These are phyloP conservation scores for Phaonia tiefii DNA, from an alignment of 2,888 invertebrate species.

Conservation along the genomic window DNA sequence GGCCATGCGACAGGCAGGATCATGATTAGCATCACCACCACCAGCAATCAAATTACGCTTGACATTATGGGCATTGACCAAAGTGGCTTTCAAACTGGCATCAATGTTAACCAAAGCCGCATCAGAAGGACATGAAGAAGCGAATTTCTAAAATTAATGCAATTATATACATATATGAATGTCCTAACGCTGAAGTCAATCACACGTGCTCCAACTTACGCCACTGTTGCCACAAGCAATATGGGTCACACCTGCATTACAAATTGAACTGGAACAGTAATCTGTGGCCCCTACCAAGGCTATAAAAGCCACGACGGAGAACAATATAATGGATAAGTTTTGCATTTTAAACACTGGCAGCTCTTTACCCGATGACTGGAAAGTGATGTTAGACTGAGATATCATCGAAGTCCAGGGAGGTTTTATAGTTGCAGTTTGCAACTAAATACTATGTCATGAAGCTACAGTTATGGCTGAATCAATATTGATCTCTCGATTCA, in stretches of 20 bases:
- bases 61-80: constrained; percentile 57
- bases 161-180: not conserved
- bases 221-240: constrained; percentile 50
- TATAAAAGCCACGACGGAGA: not conserved
- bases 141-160: constrained; percentile 39
- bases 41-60: constrained; percentile 65
- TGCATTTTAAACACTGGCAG: not conserved
- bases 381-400: too few relatives aligned
- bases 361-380: too few relatives aligned
- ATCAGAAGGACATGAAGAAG: constrained; percentile 36
- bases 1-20: constrained; percentile 74
- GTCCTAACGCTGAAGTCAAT: too few relatives aligned
- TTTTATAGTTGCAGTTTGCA: constrained; percentile 1
- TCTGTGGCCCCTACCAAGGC: not conserved
- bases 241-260: constrained; percentile 17
- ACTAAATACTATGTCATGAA: too few relatives aligned
- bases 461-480: too few relatives aligned
- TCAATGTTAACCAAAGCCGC: constrained; percentile 23
- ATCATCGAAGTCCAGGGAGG: not conserved
- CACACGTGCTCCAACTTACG: too few relatives aligned
- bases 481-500: too few relatives aligned
- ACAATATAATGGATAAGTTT: not conserved
- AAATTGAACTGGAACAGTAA: constrained; percentile 45
- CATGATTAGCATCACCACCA: constrained; percentile 38
- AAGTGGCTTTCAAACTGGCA: not conserved